Base-by-base conservation (phyloP, 2,113 vertebrate species). In the Oreochromis spilurus region DNA sequence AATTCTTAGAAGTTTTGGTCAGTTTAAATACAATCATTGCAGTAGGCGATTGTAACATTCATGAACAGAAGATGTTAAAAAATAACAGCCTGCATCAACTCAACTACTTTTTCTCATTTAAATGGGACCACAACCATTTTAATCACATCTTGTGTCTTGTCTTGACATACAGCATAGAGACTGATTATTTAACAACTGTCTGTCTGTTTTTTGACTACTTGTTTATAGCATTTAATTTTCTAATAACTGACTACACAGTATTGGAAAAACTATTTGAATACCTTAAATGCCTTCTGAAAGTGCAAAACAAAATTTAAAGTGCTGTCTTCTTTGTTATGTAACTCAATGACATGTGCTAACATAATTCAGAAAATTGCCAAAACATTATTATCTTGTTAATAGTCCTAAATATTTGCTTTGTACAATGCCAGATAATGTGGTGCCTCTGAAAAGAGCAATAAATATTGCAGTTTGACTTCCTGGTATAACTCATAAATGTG, bases 71-170 rank as follows among this genome's bases (percentile, higher is more conserved):
- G n/a, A 70, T 1, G 65, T 70, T 70, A 9, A 70, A 43, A 2
- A 70, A 70, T 38, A 70, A 6, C 38, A 70, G 65, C 11, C 36
- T 43, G n/a, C 12, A 70, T 70, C n/a, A 24, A 43, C 65, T 43
- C 65, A 43, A 2, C 14, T 14, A 40, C 12, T 12, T 70, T 70
- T 43, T 70, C n/a, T 43, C n/a, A 24, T 9, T 70, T 21, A 24
- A 40, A 21, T 38, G n/a, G 12, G 0, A 2, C 62, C n/a, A 13
- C n/a, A 13, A 21, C 19, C 11, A 0, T 65, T 65, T 65, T 8
- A 21, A 40, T 21, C 34, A 67, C 21, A 24, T 0, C 36, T 19
- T 40, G n/a, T 21, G 4, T 67, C 0, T 36, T 36, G 17, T 19
- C 62, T 40, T 70, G 36, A 43, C 36, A 70, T 2, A 40, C 12